These are phyloP conservation scores for Agraylea sexmaculata DNA, from an alignment of 1,140 invertebrate species.

Conservation along the genomic window DNA sequence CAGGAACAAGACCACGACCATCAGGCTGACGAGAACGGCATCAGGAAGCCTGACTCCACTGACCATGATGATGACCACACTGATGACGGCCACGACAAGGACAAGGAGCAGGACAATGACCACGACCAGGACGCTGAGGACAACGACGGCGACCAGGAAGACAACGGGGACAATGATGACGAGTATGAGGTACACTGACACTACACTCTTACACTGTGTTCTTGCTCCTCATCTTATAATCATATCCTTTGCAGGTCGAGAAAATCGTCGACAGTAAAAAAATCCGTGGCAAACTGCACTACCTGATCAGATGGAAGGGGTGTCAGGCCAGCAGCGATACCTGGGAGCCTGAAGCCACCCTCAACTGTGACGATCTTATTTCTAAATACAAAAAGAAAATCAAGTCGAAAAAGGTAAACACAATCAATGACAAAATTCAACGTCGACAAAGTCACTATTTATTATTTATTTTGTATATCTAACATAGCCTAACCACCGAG, in stretches of 20 bases:
- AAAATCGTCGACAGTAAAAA: constrained; percentile 55
- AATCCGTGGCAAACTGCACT: constrained; percentile 54
- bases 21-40: background rate
- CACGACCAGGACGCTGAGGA: background rate
- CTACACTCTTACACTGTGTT: background rate
- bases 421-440: no score
- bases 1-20: background rate
- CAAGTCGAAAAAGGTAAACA: no score
- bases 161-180: constrained; percentile 5
- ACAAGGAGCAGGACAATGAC: background rate
- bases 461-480: no score
- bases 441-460: no score
- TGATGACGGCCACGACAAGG: background rate
- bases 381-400: constrained; percentile 48
- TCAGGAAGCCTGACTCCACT: background rate
- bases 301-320: constrained; percentile 72
- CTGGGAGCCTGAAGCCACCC: constrained; percentile 66
- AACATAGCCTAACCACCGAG: no score
- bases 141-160: constrained; percentile 1
- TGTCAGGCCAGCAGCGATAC: constrained; percentile 61
- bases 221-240: background rate
- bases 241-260: constrained; percentile 46
- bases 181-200: constrained; percentile 13
- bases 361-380: constrained; percentile 57
- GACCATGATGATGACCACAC: background rate